phyloP scores from a whole-genome alignment of 2,888 invertebrate species.

The Tenodera sinensis region DNA sequence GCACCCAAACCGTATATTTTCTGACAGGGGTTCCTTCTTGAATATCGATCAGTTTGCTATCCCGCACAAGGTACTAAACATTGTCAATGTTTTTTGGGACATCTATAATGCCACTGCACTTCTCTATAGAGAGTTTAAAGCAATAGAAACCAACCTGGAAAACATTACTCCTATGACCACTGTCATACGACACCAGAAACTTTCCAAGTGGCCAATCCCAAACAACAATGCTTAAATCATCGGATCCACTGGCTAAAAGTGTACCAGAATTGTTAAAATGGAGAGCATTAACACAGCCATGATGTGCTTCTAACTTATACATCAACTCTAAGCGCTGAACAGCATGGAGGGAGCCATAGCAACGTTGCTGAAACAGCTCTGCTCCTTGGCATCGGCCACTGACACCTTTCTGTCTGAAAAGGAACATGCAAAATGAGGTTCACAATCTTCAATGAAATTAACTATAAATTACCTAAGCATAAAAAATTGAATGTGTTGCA shows the following conservation, averaged over 20 bases:
- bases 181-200: constrained; percentile 63
- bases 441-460: background rate
- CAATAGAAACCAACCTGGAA: constrained; percentile 54
- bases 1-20: too few relatives aligned
- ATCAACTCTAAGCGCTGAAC: constrained; percentile 78
- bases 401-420: constrained; percentile 42
- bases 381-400: constrained; percentile 48
- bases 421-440: background rate
- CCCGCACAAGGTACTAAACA: too few relatives aligned
- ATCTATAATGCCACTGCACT: too few relatives aligned
- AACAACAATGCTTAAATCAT: constrained; percentile 79
- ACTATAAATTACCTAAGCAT: too few relatives aligned
- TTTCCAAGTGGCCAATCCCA: constrained; percentile 87
- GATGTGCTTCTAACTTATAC: constrained; percentile 72
- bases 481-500: too few relatives aligned
- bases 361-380: constrained; percentile 61
- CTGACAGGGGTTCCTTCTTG: too few relatives aligned
- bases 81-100: too few relatives aligned
- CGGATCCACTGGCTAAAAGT: constrained; percentile 83
- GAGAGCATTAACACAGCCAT: constrained; percentile 88
- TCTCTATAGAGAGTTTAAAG: too few relatives aligned
- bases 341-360: constrained; percentile 77
- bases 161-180: constrained; percentile 83
- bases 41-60: too few relatives aligned
- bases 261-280: constrained; percentile 81